These are phyloP conservation scores for Pharmacophagus antenor DNA, from an alignment of 2,888 invertebrate species.

Conservation along the genomic window DNA sequence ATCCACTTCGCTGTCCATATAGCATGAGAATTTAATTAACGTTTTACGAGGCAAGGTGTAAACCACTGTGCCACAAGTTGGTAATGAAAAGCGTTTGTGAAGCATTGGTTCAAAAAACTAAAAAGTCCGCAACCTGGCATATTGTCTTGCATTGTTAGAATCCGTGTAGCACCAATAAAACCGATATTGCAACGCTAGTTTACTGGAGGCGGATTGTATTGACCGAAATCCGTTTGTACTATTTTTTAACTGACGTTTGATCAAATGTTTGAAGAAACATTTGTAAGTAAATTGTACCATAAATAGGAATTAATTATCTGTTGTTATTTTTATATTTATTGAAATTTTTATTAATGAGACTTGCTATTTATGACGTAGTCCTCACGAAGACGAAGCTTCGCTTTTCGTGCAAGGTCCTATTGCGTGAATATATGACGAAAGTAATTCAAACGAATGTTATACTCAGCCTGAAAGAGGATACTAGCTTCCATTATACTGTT, in stretches of 20 bases:
- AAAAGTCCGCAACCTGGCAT: not conserved
- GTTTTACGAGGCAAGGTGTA: too few relatives aligned
- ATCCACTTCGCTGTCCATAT: too few relatives aligned
- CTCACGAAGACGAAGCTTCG: not conserved
- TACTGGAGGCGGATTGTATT: not conserved
- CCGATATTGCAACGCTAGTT: not conserved
- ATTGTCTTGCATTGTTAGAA: not conserved
- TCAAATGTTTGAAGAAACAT: not conserved
- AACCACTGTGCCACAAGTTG: too few relatives aligned
- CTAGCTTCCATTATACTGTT: not conserved
- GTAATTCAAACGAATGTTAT: not conserved
- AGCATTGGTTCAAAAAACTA: not conserved
- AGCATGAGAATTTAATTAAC: too few relatives aligned
- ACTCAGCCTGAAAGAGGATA: not conserved
- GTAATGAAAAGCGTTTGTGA: not conserved
- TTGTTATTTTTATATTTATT: too few relatives aligned
- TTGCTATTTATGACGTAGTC: not conserved
- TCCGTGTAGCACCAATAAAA: slow-evolving; percentile 2
- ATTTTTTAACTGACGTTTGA: not conserved
- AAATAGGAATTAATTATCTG: too few relatives aligned
- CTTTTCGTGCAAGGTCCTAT: too few relatives aligned
- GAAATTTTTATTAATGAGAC: not conserved
- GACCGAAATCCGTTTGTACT: not conserved
- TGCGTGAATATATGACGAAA: too few relatives aligned
- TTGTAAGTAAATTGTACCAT: too few relatives aligned